Percentiles rank a stretch among this genome's conserved stretches.
phyloP scores from a whole-genome alignment of 2,888 invertebrate genomes.

The Dryadula phaetusa region DNA sequence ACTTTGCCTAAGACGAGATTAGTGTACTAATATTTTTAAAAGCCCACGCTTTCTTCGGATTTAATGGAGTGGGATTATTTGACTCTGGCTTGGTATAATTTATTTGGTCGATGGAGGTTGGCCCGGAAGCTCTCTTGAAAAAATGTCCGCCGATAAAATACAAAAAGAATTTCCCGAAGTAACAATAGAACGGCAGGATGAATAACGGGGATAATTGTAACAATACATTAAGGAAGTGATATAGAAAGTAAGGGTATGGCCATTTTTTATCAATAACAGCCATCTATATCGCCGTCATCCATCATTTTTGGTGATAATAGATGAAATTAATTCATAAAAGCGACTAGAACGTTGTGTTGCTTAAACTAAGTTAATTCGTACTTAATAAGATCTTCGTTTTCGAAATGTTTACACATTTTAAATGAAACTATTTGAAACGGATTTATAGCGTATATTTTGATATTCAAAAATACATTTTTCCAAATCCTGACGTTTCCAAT shows the following conservation, averaged over 20 bases:
- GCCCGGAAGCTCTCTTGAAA: constrained; percentile 60
- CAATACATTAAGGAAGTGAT: constrained; percentile 62
- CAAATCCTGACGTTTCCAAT: no score
- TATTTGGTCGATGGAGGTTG: constrained; percentile 60
- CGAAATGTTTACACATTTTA: no score
- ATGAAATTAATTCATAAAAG: constrained; percentile 1
- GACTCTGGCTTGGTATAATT: constrained; percentile 69
- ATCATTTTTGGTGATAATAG: constrained; percentile 20
- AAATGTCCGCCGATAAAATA: constrained; percentile 60
- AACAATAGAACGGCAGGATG: constrained; percentile 57
- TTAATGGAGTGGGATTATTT: constrained; percentile 74
- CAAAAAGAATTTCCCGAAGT: constrained; percentile 56
- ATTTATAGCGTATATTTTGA: no score
- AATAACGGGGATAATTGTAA: constrained; percentile 68
- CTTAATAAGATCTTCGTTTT: no score
- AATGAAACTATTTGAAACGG: no score
- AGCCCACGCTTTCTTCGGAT: constrained; percentile 70
- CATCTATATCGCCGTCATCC: neutral
- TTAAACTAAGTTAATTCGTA: no score
- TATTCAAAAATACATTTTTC: no score
- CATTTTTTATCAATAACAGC: constrained; percentile 24
- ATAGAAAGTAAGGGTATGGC: constrained; percentile 48
- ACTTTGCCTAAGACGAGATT: constrained; percentile 54
- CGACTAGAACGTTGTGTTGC: neutral
- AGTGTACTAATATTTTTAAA: constrained; percentile 75